Percentiles rank a stretch among this genome's conserved stretches.
These are phyloP conservation scores for Drosophila equinoxialis DNA, from an alignment of 1,140 invertebrate species.

Conservation along the genomic window DNA sequence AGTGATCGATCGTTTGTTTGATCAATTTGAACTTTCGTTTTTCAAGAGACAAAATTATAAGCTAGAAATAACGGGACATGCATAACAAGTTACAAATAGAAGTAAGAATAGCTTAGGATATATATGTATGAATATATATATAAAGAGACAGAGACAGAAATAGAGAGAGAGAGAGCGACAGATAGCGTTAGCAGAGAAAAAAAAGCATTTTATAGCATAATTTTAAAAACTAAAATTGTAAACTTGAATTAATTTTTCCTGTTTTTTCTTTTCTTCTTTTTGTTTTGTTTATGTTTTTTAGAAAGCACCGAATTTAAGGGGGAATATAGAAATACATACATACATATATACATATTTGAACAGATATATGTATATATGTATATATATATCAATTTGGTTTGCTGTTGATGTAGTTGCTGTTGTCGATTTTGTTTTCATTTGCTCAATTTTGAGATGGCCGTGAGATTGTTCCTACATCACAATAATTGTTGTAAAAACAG, in stretches of 20 bases:
- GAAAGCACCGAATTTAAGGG: conserved; percentile 60
- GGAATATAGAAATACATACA: background rate
- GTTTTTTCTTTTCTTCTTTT: conserved; percentile 33
- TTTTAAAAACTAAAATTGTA: conserved; percentile 41
- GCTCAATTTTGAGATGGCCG: conserved; percentile 61
- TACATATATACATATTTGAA: conserved; percentile 1
- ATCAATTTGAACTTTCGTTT: conserved; percentile 29
- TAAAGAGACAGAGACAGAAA: conserved; percentile 35
- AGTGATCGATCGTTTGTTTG: too few relatives aligned
- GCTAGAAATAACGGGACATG: conserved; percentile 61
- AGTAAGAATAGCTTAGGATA: conserved; percentile 25
- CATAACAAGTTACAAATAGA: conserved; percentile 69
- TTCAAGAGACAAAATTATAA: conserved; percentile 49
- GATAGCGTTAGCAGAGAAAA: conserved; percentile 34
- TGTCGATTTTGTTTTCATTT: conserved; percentile 32
- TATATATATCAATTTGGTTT: conserved; percentile 12
- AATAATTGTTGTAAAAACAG: conserved; percentile 6
- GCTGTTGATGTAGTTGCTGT: conserved; percentile 31
- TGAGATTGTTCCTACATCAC: conserved; percentile 65
- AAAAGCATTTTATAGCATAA: conserved; percentile 35
- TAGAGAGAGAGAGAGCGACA: conserved; percentile 39
- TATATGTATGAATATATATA: background rate
- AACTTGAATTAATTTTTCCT: conserved; percentile 30
- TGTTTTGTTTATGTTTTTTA: background rate
- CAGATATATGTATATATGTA: background rate